These are phyloP conservation scores for Siderastrea siderea DNA, from an alignment of 92 coral and sea anemone genomes.

Conservation along the genomic window DNA sequence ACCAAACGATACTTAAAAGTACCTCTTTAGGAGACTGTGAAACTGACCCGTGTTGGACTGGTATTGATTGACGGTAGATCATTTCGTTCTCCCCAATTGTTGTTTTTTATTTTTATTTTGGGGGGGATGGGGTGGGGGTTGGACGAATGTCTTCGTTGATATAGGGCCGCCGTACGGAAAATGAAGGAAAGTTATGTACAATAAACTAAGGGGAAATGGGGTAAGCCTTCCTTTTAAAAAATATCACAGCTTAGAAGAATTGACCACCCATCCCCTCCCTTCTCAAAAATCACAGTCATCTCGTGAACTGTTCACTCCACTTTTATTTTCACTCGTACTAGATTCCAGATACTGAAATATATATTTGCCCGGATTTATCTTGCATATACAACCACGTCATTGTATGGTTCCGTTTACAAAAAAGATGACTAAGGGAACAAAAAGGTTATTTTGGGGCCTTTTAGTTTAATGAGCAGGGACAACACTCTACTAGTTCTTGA, in stretches of 20 bases:
- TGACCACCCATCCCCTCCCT: neutral
- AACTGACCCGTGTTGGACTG: too few relatives aligned
- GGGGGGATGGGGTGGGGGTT: neutral
- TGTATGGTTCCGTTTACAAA: neutral
- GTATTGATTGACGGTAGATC: too few relatives aligned
- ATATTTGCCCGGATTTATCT: too few relatives aligned
- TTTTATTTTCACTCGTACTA: too few relatives aligned
- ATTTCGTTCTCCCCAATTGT: too few relatives aligned
- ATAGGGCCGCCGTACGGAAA: neutral
- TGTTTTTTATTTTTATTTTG: too few relatives aligned
- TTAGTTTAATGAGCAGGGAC: slow-evolving; percentile 2
- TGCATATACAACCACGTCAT: neutral
- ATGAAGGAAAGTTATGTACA: neutral
- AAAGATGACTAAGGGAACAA: neutral
- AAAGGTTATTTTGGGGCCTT: neutral
- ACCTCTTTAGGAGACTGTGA: too few relatives aligned
- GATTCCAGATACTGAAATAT: too few relatives aligned
- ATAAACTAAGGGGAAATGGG: neutral
- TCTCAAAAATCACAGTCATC: too few relatives aligned
- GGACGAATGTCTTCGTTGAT: neutral
- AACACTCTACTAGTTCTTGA: slow-evolving; percentile 2
- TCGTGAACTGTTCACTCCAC: too few relatives aligned
- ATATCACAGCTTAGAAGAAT: neutral
- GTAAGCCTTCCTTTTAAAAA: neutral
- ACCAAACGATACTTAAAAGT: too few relatives aligned